Base-by-base conservation (phyloP, 2,888 invertebrate species). In the Uropetala carovei region DNA sequence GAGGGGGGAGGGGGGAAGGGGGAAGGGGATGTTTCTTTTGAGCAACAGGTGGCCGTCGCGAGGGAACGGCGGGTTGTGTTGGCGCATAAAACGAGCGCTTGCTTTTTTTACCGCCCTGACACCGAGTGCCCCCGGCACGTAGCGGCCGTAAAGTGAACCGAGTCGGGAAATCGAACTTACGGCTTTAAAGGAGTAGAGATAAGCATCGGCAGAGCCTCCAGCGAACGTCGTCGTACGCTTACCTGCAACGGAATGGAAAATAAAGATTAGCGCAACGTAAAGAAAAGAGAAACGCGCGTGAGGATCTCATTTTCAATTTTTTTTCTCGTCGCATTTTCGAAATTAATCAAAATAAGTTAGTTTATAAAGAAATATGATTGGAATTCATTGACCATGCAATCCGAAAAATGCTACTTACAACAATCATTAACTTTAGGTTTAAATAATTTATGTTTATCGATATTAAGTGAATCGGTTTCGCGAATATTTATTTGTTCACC, bases 21-120 rank as follows among this genome's bases (percentile, higher is more conserved):
- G n/a, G n/a, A n/a, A n/a, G n/a, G n/a, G n/a, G n/a, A n/a, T n/a
- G n/a, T 56, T 9, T 82, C 18, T 18, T 11, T 43, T 16, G 56
- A 68, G 89, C 89, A 89, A 89, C 89, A 89, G 89, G 89, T 89
- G 89, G 89, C 89, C 56, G 56, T 83, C 30, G 43, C 10, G 58
- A 57, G 58, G n/a, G 85, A 8, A 18, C 18, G 85, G 85, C 9
- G 85, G 85, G 85, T 58, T 58, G 85, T 85, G 85, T 58, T 85
- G 57, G 58, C 85, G 59, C 86, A 86, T 86, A 86, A 60, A 86
- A 60, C 30, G 86, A 30, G 27, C 59, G 59, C 60, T 27, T n/a
- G n/a, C n/a, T n/a, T n/a, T n/a, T 58, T 84, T 56, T 59, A 85
- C 59, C 58, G 11, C 58, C 85, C 85, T 30, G 86, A 86, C 86